Evolutionary conservation across 1,140 invertebrate genomes (phyloP).

Genomic region (Grapholita molesta): DNA sequence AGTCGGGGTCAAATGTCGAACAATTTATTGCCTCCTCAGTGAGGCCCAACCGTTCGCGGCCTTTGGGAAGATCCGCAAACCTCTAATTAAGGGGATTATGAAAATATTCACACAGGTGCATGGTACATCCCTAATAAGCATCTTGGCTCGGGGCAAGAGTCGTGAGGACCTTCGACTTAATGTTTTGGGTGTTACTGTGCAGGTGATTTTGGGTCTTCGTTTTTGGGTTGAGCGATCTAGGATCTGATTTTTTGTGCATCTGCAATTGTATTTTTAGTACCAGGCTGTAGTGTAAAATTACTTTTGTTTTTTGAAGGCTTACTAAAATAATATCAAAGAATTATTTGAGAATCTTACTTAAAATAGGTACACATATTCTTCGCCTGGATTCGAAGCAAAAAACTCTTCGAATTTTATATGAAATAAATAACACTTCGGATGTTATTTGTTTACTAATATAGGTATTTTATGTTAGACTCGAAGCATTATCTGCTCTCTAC

Average conservation of each 20-base stretch:
- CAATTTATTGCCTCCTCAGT: conserved; percentile 75
- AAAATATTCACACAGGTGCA: conserved; percentile 77
- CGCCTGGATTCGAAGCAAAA: too few relatives aligned
- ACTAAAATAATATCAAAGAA: too few relatives aligned
- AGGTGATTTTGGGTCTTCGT: conserved; percentile 58
- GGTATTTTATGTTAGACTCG: too few relatives aligned
- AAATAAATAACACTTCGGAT: too few relatives aligned
- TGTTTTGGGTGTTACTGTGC: conserved; percentile 70
- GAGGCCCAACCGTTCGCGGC: conserved; percentile 63
- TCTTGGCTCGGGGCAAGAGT: conserved; percentile 67
- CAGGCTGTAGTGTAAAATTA: too few relatives aligned
- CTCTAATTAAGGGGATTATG: conserved; percentile 76
- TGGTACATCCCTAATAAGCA: conserved; percentile 71
- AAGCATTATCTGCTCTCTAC: too few relatives aligned
- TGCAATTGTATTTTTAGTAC: neutral
- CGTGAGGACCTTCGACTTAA: conserved; percentile 62
- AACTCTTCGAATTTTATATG: too few relatives aligned
- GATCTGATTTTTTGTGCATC: conserved; percentile 29
- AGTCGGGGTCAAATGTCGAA: conserved; percentile 75
- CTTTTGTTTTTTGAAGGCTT: too few relatives aligned
- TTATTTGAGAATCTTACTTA: too few relatives aligned
- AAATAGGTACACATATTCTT: too few relatives aligned
- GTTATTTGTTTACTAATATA: too few relatives aligned
- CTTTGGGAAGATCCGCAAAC: conserved; percentile 73
- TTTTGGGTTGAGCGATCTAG: conserved; percentile 63